Evolutionary conservation across 1,140 invertebrate species (phyloP), one percentile per base, ranked within the genome.

Genomic region (Vanessa tameamea): DNA sequence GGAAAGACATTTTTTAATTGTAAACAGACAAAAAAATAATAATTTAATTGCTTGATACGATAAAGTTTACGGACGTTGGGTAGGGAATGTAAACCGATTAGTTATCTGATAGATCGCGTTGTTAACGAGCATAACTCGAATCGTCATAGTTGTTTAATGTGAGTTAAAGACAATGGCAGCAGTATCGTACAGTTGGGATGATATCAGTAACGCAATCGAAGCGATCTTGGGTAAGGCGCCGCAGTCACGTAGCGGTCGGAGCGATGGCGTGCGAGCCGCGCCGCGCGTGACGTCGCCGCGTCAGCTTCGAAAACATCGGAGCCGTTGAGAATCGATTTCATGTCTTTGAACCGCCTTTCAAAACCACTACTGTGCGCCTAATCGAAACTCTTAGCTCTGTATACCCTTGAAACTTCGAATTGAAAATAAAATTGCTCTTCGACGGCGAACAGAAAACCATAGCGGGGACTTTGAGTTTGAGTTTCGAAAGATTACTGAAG

Each of bases 301-400:
- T 64, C 71, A 47, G 31, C 64, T 31, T 50, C 26, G 43, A 67
- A 55, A 59, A 61, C 69, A 64, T 65, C 64, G 37, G 64, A 53
- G 47, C 65, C 72, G 72, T 59, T 64, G 64, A 63, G 72, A 73
- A 73, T 73, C 66, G 72, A 73, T 73, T 69, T 73, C 65, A 73
- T 73, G 72, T 68, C 66, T 73, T 64, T 64, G 65, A 73, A 73
- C 72, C 57, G 72, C 66, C 65, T 73, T 68, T 68, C 72, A 68
- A 73, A 64, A 68, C 63, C 51, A 72, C 70, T 66, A 72, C 63
- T 65, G 70, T 72, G 50, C 70, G 65, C 70, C 57, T 64, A 72
- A 72, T 72, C 61, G 68, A 70, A 26, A 53, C 64, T 72, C n/a
- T 43, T 43, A 14, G 13, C 47, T 31, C 48, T 12, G 63, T 37